A percentile compares a stretch with the other conserved stretches of the same genome.
These are phyloP conservation scores for Panurus biarmicus DNA, from an alignment of 2,113 vertebrate genomes.

Conservation along the genomic window DNA sequence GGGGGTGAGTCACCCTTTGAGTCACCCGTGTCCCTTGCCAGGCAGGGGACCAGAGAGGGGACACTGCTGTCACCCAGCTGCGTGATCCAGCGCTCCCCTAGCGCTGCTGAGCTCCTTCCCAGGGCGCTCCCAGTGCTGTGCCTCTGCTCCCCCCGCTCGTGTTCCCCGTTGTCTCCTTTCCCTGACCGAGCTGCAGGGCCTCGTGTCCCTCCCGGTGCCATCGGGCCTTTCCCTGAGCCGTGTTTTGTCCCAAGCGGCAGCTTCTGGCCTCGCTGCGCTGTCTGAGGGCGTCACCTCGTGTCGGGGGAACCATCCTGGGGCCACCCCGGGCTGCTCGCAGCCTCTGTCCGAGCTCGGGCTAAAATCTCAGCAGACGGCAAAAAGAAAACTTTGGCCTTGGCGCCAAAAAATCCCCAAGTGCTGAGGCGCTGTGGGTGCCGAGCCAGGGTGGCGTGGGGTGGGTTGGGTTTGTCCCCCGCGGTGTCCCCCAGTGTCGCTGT, in stretches of 20 bases:
- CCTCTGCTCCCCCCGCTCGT: fast-evolving
- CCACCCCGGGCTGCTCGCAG: neutral
- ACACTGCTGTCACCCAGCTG: neutral
- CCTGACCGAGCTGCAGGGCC: neutral
- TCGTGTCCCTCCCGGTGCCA: fast-evolving
- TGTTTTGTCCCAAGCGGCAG: fast-evolving
- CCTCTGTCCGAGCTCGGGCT: fast-evolving
- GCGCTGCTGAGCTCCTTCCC: fast-evolving
- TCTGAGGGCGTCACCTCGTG: fast-evolving
- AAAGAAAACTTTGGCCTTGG: fast-evolving
- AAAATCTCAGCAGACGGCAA: neutral
- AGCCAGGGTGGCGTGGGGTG: fast-evolving
- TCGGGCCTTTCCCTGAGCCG: fast-evolving
- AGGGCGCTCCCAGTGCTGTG: fast-evolving
- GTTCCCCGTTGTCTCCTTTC: fast-evolving
- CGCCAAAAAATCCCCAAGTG: fast-evolving
- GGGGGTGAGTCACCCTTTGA: neutral
- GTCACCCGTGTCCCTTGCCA: neutral
- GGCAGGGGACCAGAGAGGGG: neutral
- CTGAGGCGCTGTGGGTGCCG: fast-evolving
- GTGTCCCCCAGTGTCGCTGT: neutral
- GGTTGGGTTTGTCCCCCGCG: fast-evolving
- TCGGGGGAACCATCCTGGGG: fast-evolving
- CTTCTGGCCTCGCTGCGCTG: fast-evolving
- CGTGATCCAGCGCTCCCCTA: neutral